phyloP scores from a whole-genome alignment of 2,113 vertebrate genomes.

The Trinectes maculatus region DNA sequence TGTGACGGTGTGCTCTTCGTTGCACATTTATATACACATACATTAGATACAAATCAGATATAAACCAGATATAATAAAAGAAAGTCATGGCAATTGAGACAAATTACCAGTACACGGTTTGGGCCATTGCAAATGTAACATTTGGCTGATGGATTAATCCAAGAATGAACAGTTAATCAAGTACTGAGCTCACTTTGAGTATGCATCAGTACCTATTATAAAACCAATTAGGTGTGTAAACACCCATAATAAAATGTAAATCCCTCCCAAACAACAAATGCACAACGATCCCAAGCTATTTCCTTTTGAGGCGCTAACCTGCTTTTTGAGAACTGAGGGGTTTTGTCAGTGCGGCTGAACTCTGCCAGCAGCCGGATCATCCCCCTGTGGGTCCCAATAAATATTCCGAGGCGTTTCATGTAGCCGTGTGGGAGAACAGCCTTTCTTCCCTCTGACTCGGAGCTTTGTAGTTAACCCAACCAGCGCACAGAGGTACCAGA shows the following conservation, averaged over 20 bases:
- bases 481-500: slow-evolving; percentile 30
- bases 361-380: slow-evolving; percentile 56
- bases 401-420: slow-evolving; percentile 66
- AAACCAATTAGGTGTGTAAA: slow-evolving; percentile 37
- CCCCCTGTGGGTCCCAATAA: slow-evolving; percentile 51
- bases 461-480: slow-evolving; percentile 55
- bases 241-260: slow-evolving; percentile 27
- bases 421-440: slow-evolving; percentile 48
- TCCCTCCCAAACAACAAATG: slow-evolving; percentile 37
- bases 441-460: slow-evolving; percentile 56
- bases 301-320: slow-evolving; percentile 20
- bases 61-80: too few species aligned
- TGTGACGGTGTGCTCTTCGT: too few species aligned
- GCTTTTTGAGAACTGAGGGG: slow-evolving; percentile 14
- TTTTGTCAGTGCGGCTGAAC: slow-evolving; percentile 48
- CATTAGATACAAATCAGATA: too few species aligned
- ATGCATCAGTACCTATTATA: slow-evolving; percentile 6
- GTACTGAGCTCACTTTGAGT: background rate
- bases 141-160: background rate
- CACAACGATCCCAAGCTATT: slow-evolving; percentile 25
- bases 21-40: too few species aligned
- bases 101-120: too few species aligned
- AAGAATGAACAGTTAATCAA: slow-evolving; percentile 1
- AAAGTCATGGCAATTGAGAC: too few species aligned
- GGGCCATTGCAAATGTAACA: background rate